phyloP scores from a whole-genome alignment of 2,113 vertebrate species.

The Halcyon senegalensis region DNA sequence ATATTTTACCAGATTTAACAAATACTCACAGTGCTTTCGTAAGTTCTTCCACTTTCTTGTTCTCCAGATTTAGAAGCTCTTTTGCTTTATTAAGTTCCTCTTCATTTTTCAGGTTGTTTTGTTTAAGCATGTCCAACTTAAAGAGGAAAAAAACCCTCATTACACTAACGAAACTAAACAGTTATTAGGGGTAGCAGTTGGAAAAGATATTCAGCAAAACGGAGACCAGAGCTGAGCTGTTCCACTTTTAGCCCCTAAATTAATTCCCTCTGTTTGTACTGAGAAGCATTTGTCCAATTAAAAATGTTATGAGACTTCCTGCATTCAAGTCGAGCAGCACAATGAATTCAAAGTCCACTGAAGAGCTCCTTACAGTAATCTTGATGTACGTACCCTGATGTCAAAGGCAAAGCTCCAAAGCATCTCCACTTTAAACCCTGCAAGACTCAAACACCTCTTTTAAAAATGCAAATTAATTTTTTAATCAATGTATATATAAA shows the following conservation, averaged over 20 bases:
- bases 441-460: not conserved
- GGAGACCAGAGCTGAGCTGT: not conserved
- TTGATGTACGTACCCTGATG: not conserved
- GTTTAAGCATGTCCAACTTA: conserved; percentile 84
- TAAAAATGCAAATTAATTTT: not conserved
- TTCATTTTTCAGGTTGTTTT: conserved; percentile 84
- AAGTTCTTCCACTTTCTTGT: conserved; percentile 83
- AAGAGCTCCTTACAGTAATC: not conserved
- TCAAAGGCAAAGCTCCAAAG: not conserved
- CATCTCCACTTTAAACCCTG: not conserved
- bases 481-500: not conserved
- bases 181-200: not conserved
- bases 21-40: conserved; percentile 89
- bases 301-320: not conserved
- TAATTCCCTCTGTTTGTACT: not conserved
- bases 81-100: conserved; percentile 86
- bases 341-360: not conserved
- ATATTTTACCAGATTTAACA: not conserved
- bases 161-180: not conserved
- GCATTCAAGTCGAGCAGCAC: not conserved
- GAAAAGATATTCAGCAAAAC: not conserved
- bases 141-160: conserved; percentile 1
- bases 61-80: conserved; percentile 83
- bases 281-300: not conserved
- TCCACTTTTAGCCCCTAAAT: not conserved